Conservation (phyloP, 2,113 vertebrate genomes). For the Axis porcinus region DNA sequence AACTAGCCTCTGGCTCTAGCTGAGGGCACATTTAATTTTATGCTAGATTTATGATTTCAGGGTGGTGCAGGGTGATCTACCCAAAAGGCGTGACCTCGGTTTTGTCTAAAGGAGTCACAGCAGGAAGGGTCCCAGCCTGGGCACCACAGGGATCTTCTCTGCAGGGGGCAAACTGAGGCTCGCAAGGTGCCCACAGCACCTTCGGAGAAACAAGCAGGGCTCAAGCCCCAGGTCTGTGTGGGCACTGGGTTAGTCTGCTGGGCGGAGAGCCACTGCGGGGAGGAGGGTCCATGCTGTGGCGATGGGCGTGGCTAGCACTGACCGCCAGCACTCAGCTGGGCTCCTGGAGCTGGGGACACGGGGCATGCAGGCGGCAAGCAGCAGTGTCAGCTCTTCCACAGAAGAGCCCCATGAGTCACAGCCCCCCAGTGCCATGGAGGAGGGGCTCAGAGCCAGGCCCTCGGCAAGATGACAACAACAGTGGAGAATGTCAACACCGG, state of each 20-base stretch:
- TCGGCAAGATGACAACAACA: background rate
- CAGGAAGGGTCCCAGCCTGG: background rate
- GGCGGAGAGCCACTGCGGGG: background rate
- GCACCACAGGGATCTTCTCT: background rate
- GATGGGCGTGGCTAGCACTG: background rate
- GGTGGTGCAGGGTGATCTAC: background rate
- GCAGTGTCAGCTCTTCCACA: background rate
- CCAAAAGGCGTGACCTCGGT: background rate
- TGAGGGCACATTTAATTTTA: background rate
- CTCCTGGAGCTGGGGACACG: background rate
- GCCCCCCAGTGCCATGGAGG: background rate
- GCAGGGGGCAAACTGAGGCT: background rate
- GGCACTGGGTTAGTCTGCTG: background rate
- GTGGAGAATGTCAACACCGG: background rate
- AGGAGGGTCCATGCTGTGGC: background rate
- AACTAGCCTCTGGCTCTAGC: background rate
- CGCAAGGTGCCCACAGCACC: background rate
- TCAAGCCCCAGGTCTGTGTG: background rate
- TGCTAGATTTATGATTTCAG: background rate
- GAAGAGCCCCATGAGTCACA: background rate
- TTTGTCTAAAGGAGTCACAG: background rate
- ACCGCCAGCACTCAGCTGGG: background rate
- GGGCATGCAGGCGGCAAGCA: background rate
- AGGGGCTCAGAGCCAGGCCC: background rate
- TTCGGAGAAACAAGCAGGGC: background rate